Evolutionary conservation across 2,797 vertebrate genomes (phyloP), one percentile per base, ranked within the genome.

Genomic region (Gymnothorax javanicus): DNA sequence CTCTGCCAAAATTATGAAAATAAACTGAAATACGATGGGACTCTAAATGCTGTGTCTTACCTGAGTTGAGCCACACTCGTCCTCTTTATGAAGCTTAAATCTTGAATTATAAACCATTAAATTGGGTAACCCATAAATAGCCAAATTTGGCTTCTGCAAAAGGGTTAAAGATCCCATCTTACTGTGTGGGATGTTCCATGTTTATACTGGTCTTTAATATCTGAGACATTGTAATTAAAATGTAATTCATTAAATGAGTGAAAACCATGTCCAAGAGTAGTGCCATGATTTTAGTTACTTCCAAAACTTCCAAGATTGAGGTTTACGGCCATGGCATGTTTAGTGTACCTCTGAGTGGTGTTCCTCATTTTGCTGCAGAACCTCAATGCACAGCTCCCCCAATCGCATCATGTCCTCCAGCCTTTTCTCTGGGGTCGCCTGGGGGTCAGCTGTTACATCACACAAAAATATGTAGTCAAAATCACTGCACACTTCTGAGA

Each of bases 341-440:
- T 3, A 60, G 20, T 91, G 93, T 95, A 99, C 98, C 97, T 99
- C 98, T 4, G 98, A 96, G 90, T 99, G 98, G 94, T 99, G 97
- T 64, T 99, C 98, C 25, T 99, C 97, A 33, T 99, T 99, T 93
- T 99, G 98, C 93, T 99, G 98, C 85, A 99, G 93, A 69, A 99
- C 98, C 88, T 99, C 98, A 0, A 99, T 97, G 92, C 98, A 98
- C 52, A 99, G 97, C 90, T 99, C 98, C 13, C 97, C 98, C 25
- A 99, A 95, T 62, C 95, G 95, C 95, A 98, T 95, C 92, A 97
- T 96, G 90, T 99, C 98, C 93, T 98, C 97, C 90, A 99, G 94
- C 73, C 96, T 95, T 90, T 96, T 97, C 89, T 97, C 95, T 84
- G 97, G 94, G 88, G 95, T 77, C 0, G 96, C 95, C 90, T 97